phyloP scores from a whole-genome alignment of 2,888 invertebrate species.

The Epirrhoe tristata region DNA sequence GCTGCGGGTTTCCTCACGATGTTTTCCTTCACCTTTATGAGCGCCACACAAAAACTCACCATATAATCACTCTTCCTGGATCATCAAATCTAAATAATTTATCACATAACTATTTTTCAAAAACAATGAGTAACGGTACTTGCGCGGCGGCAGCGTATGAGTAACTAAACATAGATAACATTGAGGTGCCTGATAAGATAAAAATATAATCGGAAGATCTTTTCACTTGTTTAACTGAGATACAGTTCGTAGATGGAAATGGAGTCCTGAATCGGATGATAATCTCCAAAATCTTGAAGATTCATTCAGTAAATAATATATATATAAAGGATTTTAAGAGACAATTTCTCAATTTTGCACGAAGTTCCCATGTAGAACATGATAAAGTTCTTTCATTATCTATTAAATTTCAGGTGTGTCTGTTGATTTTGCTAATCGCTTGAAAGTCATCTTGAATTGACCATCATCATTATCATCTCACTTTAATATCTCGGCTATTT shows the following conservation, averaged over 20 bases:
- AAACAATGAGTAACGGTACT: constrained; percentile 35
- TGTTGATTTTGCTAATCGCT: background rate
- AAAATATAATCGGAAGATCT: constrained; percentile 68
- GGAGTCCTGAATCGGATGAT: constrained; percentile 19
- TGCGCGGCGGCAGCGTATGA: constrained; percentile 33
- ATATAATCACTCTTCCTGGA: constrained; percentile 16
- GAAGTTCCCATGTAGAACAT: background rate
- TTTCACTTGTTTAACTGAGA: constrained; percentile 57
- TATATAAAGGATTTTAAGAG: background rate
- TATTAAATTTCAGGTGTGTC: background rate
- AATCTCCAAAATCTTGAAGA: constrained; percentile 2
- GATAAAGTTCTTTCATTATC: background rate
- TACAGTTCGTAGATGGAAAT: constrained; percentile 32
- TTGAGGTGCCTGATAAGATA: constrained; percentile 65
- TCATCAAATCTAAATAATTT: constrained; percentile 26
- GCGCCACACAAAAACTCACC: constrained; percentile 20
- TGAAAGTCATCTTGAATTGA: background rate
- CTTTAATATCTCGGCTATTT: background rate
- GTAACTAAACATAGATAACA: constrained; percentile 45
- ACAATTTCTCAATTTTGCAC: background rate
- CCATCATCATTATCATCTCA: background rate
- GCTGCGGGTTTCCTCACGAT: no score
- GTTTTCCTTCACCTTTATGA: no score
- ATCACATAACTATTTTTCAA: constrained; percentile 39
- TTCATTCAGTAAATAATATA: background rate